Base-by-base conservation (phyloP, 1,140 invertebrate genomes). In the Chlorops oryzae region DNA sequence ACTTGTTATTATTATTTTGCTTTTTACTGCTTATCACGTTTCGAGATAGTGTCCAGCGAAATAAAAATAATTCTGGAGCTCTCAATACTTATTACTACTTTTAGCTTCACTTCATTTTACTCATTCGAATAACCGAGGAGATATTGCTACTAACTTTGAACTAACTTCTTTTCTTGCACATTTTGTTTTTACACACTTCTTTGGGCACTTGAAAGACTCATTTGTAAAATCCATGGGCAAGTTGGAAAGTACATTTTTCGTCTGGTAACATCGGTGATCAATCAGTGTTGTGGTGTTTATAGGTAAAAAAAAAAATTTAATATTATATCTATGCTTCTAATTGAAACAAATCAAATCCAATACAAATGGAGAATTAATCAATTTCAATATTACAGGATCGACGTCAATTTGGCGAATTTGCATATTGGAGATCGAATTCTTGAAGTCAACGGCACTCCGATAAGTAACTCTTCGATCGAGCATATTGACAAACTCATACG, bases 341-440 rank as follows among this genome's bases (percentile, higher is more conserved):
- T 32, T 32, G n/a, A 32, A 7, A 9, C 28, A 32, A 32, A 32
- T 9, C n/a, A 32, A 9, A n/a, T n/a, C n/a, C n/a, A 6, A 38
- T 18, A 6, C 6, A 38, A 38, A 38, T 15, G 18, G 18, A 38
- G 18, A 38, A 38, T 6, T 18, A 15, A 38, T 6, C 6, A 38
- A 6, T 15, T 15, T 20, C 44, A 23, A 12, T 42, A 22, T 21
- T 75, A 23, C 72, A 92, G 90, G 64, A 79, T 92, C 56, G 87
- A 92, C 62, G 80, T 87, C 44, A 86, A 84, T 56, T 82, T 91
- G 17, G 84, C 91, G 78, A 85, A 88, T 12, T 75, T 92, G 28
- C 90, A 90, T 68, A 86, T 95, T 57, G 92, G 92, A 17, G 92
- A 96, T 73, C 78, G 84, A 65, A 92, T 96, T 51, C 74, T 95